Percentiles rank a stretch among this genome's conserved stretches.
These are phyloP conservation scores for Chelon auratus DNA, from an alignment of 2,797 vertebrate species.

Conservation along the genomic window DNA sequence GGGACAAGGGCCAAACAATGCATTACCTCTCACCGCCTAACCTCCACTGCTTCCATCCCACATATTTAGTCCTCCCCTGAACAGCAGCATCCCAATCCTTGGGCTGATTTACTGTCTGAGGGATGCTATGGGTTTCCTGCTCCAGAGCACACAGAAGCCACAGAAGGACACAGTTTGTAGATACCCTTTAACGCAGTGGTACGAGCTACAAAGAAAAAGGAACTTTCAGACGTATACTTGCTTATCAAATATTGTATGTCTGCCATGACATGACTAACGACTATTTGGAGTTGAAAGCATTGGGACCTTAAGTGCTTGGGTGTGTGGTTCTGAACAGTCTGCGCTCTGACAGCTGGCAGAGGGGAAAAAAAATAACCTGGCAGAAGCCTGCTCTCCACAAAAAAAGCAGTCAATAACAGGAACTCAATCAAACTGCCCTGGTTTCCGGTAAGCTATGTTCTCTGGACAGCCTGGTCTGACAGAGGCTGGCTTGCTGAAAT, in stretches of 20 bases:
- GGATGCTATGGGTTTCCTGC: constrained; percentile 52
- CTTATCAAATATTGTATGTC: constrained; percentile 69
- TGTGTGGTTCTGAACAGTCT: constrained; percentile 71
- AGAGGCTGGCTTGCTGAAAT: constrained; percentile 78
- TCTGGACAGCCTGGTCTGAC: constrained; percentile 80
- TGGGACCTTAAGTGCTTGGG: constrained; percentile 57
- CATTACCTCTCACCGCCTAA: constrained; percentile 77
- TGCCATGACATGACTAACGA: constrained; percentile 67
- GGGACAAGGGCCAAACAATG: constrained; percentile 76
- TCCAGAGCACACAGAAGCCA: constrained; percentile 55
- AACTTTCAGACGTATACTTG: constrained; percentile 52
- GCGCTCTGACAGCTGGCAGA: constrained; percentile 79
- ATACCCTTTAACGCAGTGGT: constrained; percentile 24
- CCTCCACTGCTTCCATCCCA: constrained; percentile 68
- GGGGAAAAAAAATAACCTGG: constrained; percentile 73
- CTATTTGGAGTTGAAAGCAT: constrained; percentile 67
- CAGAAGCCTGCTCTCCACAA: constrained; percentile 83
- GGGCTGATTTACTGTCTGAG: constrained; percentile 71
- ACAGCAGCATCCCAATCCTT: constrained; percentile 69
- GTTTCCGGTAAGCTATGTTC: constrained; percentile 86
- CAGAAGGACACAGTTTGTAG: constrained; percentile 31
- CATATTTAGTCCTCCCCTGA: constrained; percentile 64
- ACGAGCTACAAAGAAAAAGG: constrained; percentile 26
- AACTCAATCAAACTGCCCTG: constrained; percentile 92
- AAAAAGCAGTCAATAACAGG: constrained; percentile 92